Evolutionary conservation across 2,888 invertebrate genomes (phyloP), one percentile per base, ranked within the genome.

Genomic region (Cheilosia grossa): DNA sequence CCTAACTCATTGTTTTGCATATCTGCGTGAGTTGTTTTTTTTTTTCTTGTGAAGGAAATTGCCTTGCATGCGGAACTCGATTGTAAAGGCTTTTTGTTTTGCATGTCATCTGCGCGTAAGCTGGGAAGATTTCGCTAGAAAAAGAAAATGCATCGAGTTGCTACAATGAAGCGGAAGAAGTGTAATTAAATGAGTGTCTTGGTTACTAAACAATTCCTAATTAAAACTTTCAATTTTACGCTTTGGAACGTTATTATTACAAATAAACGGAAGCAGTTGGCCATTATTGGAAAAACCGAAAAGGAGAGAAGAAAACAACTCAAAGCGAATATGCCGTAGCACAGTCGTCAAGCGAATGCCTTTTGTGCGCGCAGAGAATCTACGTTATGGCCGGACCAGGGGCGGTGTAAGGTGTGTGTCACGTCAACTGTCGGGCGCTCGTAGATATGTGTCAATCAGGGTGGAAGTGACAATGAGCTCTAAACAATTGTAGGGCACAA

Each of bases 261-360:
- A 30, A 53, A 61, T 42, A 53, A 72, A 72, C 74, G 74, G 74
- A 74, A 74, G 56, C 56, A 56, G 63, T 56, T 47, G 9, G 6
- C 72, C 61, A 61, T 72, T 72, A 70, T 72, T 72, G 72, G 61
- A 33, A 69, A 69, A 69, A 30, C 44, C 13, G 40, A 59, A 59
- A 37, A 17, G 49, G 33, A 17, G 17, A 21, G 27, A 44, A 21
- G 13, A 21, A 66, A 24, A 66, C 40, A 69, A 44, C 13, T n/a
- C n/a, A 13, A 69, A 70, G 30, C 17, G 42, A 44, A 44, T 67
- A 15, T 24, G 37, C 58, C 40, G 21, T 47, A 17, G 58, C 33
- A 6, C 47, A 49, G n/a, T 21, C 70, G 27, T 49, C 58, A 49
- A 37, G 49, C 49, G 13, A 49, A 24, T 44, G 9, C 59, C 70